phyloP scores from a whole-genome alignment of 2,888 invertebrate genomes.

The Frankliniella fusca region DNA sequence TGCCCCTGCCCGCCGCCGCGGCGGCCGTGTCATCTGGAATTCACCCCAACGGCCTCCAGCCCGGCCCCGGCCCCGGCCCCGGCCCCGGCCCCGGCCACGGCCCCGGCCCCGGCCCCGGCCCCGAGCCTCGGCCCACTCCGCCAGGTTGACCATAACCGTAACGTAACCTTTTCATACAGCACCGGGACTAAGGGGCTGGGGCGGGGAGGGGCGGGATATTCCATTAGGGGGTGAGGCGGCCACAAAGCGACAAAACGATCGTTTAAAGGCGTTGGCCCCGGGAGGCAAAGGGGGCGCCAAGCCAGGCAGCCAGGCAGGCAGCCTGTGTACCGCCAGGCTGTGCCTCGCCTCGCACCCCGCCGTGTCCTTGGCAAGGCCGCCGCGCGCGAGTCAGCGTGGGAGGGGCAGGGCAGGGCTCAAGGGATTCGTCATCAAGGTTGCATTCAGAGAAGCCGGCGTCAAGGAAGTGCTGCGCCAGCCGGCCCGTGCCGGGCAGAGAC shows the following conservation, averaged over 20 bases:
- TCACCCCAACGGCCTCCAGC: not conserved
- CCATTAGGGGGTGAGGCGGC: not conserved
- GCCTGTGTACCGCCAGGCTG: not conserved
- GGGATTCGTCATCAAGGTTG: constrained; percentile 7
- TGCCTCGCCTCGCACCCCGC: not conserved
- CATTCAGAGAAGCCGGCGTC: not conserved
- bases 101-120: too few species aligned
- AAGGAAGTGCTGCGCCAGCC: not conserved
- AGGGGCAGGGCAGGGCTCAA: not conserved
- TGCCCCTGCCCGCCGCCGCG: not conserved
- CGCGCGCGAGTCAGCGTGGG: too few species aligned
- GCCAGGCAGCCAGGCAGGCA: not conserved
- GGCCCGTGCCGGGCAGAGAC: too few species aligned
- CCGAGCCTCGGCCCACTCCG: too few species aligned
- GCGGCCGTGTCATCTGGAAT: not conserved
- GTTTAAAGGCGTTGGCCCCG: not conserved
- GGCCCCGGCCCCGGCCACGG: too few species aligned
- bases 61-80: too few species aligned
- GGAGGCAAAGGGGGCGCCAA: not conserved
- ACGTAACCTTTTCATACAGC: constrained; percentile 8
- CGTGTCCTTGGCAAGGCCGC: not conserved
- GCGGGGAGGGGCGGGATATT: not conserved
- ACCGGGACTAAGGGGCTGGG: not conserved
- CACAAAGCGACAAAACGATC: constrained; percentile 5
- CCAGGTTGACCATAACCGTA: not conserved